These are phyloP conservation scores for Micrasema minimum DNA, from an alignment of 1,140 invertebrate genomes.

Conservation along the genomic window DNA sequence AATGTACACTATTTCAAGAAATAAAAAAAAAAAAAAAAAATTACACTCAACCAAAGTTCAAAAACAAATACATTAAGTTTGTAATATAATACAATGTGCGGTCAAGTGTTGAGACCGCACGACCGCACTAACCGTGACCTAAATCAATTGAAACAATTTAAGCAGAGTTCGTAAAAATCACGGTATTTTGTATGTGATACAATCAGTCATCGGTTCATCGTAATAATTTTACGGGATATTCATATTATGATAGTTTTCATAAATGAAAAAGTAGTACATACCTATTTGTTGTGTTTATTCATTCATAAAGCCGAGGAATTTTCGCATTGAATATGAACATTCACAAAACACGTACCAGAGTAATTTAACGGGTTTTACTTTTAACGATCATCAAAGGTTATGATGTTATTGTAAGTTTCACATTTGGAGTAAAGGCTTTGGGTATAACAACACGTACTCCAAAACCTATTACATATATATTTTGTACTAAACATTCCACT, in stretches of 20 bases:
- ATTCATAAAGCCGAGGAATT: no score
- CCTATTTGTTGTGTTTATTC: not conserved
- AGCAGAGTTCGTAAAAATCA: not conserved
- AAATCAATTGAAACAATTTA: conserved; percentile 19
- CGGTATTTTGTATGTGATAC: no score
- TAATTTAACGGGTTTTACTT: conserved; percentile 14
- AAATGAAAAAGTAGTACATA: conserved; percentile 13
- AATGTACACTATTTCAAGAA: no score
- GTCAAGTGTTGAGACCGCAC: conserved; percentile 14
- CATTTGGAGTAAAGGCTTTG: not conserved
- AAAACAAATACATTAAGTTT: no score
- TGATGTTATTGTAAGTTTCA: conserved; percentile 25
- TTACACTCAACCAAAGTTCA: no score
- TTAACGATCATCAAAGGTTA: conserved; percentile 1
- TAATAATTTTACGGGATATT: no score
- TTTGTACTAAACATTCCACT: not conserved
- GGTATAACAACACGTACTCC: not conserved
- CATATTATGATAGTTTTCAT: no score
- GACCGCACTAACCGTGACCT: conserved; percentile 20
- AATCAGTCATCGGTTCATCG: no score
- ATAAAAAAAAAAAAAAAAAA: not conserved
- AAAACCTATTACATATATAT: not conserved
- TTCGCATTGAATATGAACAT: not conserved
- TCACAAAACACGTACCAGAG: conserved; percentile 22
- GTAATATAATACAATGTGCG: not conserved